Base-by-base conservation (phyloP, 2,888 invertebrate genomes). In the Diplazon laetatorius region DNA sequence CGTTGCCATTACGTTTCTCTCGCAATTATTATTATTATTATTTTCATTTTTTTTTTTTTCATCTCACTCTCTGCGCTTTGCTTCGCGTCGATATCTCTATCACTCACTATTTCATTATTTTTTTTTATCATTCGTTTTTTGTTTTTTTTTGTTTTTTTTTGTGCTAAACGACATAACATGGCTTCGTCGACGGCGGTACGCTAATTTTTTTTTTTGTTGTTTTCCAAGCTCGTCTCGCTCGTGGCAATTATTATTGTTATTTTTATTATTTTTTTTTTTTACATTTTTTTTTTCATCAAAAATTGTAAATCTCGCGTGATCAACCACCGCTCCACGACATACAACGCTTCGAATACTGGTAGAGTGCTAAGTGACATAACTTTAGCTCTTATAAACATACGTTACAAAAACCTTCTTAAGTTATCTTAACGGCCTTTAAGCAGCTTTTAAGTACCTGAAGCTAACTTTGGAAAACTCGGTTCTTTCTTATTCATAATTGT, bases 391-490 rank as follows among this genome's bases (percentile, higher is more conserved):
- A 90, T 86, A 90, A 90, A 89, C 85, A 85, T 88, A 89, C 87
- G 86, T 87, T 88, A 85, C 86, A 89, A 88, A 87, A 89, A 85
- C 83, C 55, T 55, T 85, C 87, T 87, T 89, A 88, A 88, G 87
- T 88, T 87, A 86, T 85, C 84, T 87, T 85, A 87, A 88, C 86
- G 87, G 85, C 85, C 83, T 87, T 87, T 86, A 88, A 88, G 89
- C 88, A 86, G 86, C 86, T 89, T n/a, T n/a, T 89, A 90, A 90
- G 89, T 90, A 89, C 87, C 86, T 85, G 87, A 85, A 89, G 86
- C 86, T 87, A 86, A 83, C 87, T 87, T 85, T 87, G 86, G 87
- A 89, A 89, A 90, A 89, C 85, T 86, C 83, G 80, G 79, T 82
- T 85, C 83, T 81, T 70, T 72, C 79, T 82, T 82, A 76, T 78